These are phyloP conservation scores for Chrosomus eos DNA, from an alignment of 2,797 vertebrate species.

Conservation along the genomic window DNA sequence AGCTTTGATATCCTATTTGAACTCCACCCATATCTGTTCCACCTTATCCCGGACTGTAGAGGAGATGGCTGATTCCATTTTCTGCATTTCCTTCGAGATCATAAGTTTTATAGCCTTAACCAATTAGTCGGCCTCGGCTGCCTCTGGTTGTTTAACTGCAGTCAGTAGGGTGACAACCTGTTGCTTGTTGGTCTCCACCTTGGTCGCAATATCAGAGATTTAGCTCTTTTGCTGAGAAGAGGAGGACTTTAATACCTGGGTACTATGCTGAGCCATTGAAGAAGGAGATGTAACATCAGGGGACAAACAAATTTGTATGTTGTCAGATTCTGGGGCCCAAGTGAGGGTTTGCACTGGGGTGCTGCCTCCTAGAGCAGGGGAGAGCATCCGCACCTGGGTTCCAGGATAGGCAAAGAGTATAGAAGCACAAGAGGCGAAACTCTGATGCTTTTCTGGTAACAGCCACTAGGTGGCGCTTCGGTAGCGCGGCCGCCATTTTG, in stretches of 20 bases:
- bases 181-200: conserved; percentile 4
- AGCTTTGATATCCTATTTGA: background rate
- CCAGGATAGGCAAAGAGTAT: too few species aligned
- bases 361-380: background rate
- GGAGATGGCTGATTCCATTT: background rate
- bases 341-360: background rate
- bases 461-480: too few species aligned
- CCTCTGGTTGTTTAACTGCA: background rate
- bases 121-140: background rate
- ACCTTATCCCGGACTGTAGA: background rate
- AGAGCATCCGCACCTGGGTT: background rate
- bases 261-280: background rate
- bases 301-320: background rate
- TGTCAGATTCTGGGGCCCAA: background rate
- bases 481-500: too few species aligned
- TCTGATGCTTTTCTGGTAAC: too few species aligned
- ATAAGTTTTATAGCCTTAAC: background rate
- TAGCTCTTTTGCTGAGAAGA: too few species aligned
- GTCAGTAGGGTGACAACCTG: conserved; percentile 3
- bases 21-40: background rate
- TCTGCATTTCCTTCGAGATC: background rate
- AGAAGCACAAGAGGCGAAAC: too few species aligned
- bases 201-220: background rate
- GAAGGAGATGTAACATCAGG: background rate
- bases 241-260: background rate